Evolutionary conservation across 2,797 vertebrate genomes (phyloP), one percentile per base, ranked within the genome.

Genomic region (Champsocephalus gunnari): DNA sequence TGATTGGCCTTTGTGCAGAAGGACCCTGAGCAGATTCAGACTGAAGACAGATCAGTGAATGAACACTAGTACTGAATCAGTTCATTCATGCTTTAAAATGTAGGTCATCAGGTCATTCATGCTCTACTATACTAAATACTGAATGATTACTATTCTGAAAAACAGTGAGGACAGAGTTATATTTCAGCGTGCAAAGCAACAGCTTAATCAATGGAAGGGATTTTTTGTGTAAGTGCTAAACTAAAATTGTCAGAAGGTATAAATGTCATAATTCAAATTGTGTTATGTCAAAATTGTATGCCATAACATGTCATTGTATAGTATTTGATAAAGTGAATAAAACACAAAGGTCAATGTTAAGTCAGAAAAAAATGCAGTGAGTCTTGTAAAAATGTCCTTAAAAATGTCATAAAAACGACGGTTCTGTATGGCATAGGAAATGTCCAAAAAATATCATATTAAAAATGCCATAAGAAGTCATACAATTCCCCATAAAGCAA

Each of bases 11-110:
- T 69, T 75, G 71, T 70, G 71, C 68, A 41, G 73, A 38, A 3
- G 58, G 14, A 51, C 66, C 69, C 87, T 91, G 38, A 76, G 59
- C 49, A 77, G 51, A 72, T 62, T 56, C 60, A 81, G 70, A 86
- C 59, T 72, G 53, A 76, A 8, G 16, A 79, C 65, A 57, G 34
- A 38, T 53, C 19, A 62, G 47, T 70, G 17, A 71, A 57, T 49
- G 19, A 47, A 32, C 17, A 47, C 54, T 1, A 66, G 45, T 17
- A 44, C 19, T 71, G 49, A 85, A 84, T 82, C 58, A 19, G 9
- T 61, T 84, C 65, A 87, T 84, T 88, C 62, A 82, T 67, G 66
- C 43, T 43, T 50, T 38, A 12, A 63, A 82, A 58, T 50, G 24
- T 19, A 14, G 19, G 66, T 53, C 32, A 1, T 67, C 54, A 9